Base-by-base conservation (phyloP, 2,113 vertebrate genomes). In the Laticauda colubrina region DNA sequence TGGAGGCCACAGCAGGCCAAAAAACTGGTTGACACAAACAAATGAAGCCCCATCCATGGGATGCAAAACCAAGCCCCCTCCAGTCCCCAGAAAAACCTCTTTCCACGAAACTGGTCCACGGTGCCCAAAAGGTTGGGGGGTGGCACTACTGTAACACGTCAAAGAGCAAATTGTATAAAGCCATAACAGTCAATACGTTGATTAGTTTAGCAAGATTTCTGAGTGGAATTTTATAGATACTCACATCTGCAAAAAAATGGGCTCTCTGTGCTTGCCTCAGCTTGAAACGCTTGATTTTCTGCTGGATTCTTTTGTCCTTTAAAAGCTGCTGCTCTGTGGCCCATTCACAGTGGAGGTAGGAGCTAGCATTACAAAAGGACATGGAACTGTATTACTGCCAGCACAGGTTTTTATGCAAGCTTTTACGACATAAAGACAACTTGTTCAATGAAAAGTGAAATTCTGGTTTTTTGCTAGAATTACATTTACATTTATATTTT, bases 231-330 rank as follows among this genome's bases (percentile, higher is more conserved):
- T 64, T n/a, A 61, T 2, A 51, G 34, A 86, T 97, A 95, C 99
- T 99, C 98, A 99, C 99, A 95, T 99, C 99, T 96, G 99, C 99
- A 95, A 99, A 99, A 98, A 99, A 99, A 97, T 99, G 99, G 88
- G 99, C 99, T 97, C 98, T 98, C 97, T 99, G 99, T 94, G 99
- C 99, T 97, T 99, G 99, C 97, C 99, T 99, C 94, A 99, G 97
- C 98, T 99, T 99, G 97, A 99, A 99, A 93, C 99, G 98, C 97
- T 99, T 99, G 97, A 99, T 99, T 98, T 99, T 99, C 98, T 99
- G 99, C 96, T 99, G 99, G 96, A 99, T 99, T 97, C 99, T 98
- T 98, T 99, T 99, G 98, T 99, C 99, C 96, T 99, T 99, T 97
- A 97, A 98, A 97, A 99, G 98, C 81, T 99, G 98, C 95, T 99